Base-by-base conservation (phyloP, 2,113 vertebrate species). In the Rattus rattus region DNA sequence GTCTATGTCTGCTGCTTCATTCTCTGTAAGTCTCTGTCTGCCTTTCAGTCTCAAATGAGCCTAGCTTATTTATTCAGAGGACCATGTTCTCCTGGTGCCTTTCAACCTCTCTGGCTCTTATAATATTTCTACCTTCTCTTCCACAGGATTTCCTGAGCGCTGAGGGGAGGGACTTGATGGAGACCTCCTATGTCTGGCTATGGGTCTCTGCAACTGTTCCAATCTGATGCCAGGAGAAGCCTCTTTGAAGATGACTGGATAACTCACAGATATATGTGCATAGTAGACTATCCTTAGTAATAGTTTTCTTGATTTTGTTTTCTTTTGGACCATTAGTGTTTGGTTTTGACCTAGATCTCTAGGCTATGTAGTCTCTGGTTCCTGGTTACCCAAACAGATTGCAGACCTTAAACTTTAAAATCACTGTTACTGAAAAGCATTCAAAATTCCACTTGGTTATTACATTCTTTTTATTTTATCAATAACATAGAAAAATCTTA, bases 361-460 rank as follows among this genome's bases (percentile, higher is more conserved):
- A 6, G 20, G 36, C 36, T 61, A 28, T 61, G 11, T 14, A 61
- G n/a, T 16, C 36, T 61, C 12, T 83, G 56, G 13, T 83, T 83
- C 22, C 39, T 83, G 22, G 56, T 16, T 61, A 61, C 36, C 1
- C 1, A 61, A 59, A n/a, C 80, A 61, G 22, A 39, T 12, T 12
- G 26, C 6, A 61, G 56, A 83, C 22, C 24, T 83, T 94, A 59
- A 92, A 93, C 52, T 39, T 76, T 72, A 97, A 94, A 69, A 5
- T 90, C 33, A 54, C 24, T 80, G 19, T 36, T 91, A 17, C 47
- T 89, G 54, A 92, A 97, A 96, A 92, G 77, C 16, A 13, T 96
- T 92, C 12, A 88, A 76, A 63, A 85, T 36, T 69, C 39, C 2
- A 76, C 49, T 75, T 92, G 9, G 54, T 92, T 94, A 91, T 14